Base-by-base conservation (phyloP, 2,113 vertebrate genomes). In the Pimephales promelas region DNA sequence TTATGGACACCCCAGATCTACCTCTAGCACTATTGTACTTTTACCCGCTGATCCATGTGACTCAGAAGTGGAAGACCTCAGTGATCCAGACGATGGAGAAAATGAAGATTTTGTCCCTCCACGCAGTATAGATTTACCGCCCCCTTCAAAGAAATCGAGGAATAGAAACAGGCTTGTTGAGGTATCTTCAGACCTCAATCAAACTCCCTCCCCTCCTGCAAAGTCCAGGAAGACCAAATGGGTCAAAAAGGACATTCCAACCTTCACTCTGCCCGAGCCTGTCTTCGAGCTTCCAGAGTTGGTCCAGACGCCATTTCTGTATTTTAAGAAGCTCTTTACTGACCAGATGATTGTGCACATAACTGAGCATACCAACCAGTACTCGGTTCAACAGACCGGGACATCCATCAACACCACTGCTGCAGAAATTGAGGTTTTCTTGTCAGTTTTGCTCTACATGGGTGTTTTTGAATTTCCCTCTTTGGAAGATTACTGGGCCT, bases 291-390 rank as follows among this genome's bases (percentile, higher is more conserved):
- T 26, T 26, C 57, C n/a, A 26, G 57, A 61, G 57, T 61, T 4
- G 5, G 57, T 61, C n/a, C 10, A 61, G n/a, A 61, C n/a, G 3
- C 10, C 10, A 1, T 61, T 61, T 26, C 0, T 1, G 4, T 61
- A 61, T 61, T 61, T 1, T 4, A 61, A 26, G 24, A 14, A 5
- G 57, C 57, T 61, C 24, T 61, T 61, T 5, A 61, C 24, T 61
- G 57, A 61, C 57, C 57, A 61, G 57, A 61, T 61, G 57, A 61
- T 61, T 61, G 57, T 5, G 57, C 57, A 61, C 24, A 61, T 61
- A 61, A 6, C 57, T 26, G 57, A 59, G 45, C 45, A 47, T 47
- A 47, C n/a, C 10, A 61, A 61, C 57, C 57, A 1, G 57, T 6
- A 61, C 57, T 61, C 57, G 14, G 57, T 2, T 61, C 57, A 61